Evolutionary conservation across 2,797 vertebrate species (phyloP), one percentile per base, ranked within the genome.

Genomic region (Rhynchonycteris naso): DNA sequence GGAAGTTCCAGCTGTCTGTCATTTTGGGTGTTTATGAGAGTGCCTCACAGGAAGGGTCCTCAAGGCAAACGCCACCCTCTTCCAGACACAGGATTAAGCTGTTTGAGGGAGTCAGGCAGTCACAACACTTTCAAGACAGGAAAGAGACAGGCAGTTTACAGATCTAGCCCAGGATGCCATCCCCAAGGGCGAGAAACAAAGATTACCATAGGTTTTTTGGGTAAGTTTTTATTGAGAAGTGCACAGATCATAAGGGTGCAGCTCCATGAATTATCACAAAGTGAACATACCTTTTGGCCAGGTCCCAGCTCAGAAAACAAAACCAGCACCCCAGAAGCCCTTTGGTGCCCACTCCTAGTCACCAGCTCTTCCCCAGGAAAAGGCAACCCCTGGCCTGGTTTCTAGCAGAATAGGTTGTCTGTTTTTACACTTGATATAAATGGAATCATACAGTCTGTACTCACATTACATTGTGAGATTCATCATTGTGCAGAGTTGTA

Each of bases 41-140:
- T 2, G 59, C 35, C 43, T 75, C 22, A 7, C 6, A 50, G 43
- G 54, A 35, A 61, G 68, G 88, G n/a, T 24, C 69, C 38, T 16
- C 11, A 8, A 16, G 33, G n/a, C 18, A 35, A 38, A 88, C 1
- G 2, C 0, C 2, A 13, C n/a, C 2, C 16, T n/a, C 10, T 56
- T 61, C 72, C 54, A 66, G 88, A 21, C 63, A 43, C 7, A 11
- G 30, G 30, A 19, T 9, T 7, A 24, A 30, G 35, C 7, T 52
- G 13, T 8, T 11, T 59, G 5, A 8, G n/a, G 74, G 47, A 43
- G 30, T 30, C 2, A 69, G 66, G 35, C 26, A 63, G 50, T 52
- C 28, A 35, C 26, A 38, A 65, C 7, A 14, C n/a, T 3, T 24
- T 11, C 47, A 22, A n/a, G 66, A 30, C 12, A 56, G 28, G n/a